Evolutionary conservation across 92 coral and sea anemone genomes (phyloP).

Genomic region (Parazoanthus swiftii): DNA sequence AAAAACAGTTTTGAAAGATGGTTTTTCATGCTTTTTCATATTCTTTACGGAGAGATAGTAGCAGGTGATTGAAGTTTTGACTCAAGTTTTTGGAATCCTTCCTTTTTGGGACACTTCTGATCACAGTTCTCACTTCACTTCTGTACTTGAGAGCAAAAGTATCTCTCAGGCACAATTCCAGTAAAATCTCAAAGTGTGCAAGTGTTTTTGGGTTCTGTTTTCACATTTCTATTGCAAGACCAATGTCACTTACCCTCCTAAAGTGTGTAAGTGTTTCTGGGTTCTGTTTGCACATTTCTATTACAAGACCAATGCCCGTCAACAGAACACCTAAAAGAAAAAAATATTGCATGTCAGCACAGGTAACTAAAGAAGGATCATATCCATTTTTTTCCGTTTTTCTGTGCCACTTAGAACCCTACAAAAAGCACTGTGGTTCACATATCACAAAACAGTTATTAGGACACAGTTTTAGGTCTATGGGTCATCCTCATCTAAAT

Average conservation of each 20-base stretch:
- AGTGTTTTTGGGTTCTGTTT: conserved; percentile 87
- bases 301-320: conserved; percentile 87
- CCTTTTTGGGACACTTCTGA: too few relatives aligned
- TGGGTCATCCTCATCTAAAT: too few relatives aligned
- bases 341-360: background rate
- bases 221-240: conserved; percentile 95
- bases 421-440: background rate
- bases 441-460: background rate
- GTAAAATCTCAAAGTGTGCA: conserved; percentile 71
- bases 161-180: too few relatives aligned
- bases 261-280: conserved; percentile 92
- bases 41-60: too few relatives aligned
- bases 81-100: too few relatives aligned
- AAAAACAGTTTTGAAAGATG: too few relatives aligned
- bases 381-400: background rate
- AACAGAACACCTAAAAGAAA: conserved; percentile 78
- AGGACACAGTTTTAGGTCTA: too few relatives aligned
- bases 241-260: conserved; percentile 76
- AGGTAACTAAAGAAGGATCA: background rate
- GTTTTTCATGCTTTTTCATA: too few relatives aligned
- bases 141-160: too few relatives aligned
- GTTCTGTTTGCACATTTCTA: conserved; percentile 91
- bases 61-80: too few relatives aligned
- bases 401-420: background rate
- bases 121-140: too few relatives aligned